Conservation (phyloP, 2,113 vertebrate genomes). For the Probosciger aterrimus region DNA sequence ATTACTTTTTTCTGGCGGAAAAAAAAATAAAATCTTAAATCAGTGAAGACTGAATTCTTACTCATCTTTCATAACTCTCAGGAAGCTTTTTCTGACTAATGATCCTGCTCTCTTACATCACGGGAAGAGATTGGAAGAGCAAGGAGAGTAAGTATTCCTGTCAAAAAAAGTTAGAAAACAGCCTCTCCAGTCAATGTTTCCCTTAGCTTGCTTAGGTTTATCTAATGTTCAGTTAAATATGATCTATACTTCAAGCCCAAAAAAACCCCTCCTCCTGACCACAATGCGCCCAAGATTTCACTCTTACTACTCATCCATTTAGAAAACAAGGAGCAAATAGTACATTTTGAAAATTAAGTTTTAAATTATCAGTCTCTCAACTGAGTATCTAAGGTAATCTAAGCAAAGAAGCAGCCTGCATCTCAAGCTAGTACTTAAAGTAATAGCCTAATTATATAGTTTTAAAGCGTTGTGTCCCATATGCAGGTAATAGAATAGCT, state of each 20-base stretch:
- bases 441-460: background rate
- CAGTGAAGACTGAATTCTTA: background rate
- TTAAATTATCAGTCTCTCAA: background rate
- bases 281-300: background rate
- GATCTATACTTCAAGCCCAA: background rate
- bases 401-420: background rate
- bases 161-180: background rate
- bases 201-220: background rate
- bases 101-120: background rate
- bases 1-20: background rate
- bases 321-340: background rate
- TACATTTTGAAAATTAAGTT: background rate
- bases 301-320: background rate
- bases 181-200: background rate
- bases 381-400: background rate
- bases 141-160: background rate
- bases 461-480: background rate
- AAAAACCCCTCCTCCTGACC: background rate
- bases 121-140: background rate
- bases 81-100: background rate
- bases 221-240: background rate
- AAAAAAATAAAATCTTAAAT: background rate
- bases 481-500: background rate
- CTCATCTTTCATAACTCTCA: background rate
- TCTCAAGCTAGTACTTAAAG: background rate